These are phyloP conservation scores for Papilio gigon DNA, from an alignment of 2,888 invertebrate genomes.

Conservation along the genomic window DNA sequence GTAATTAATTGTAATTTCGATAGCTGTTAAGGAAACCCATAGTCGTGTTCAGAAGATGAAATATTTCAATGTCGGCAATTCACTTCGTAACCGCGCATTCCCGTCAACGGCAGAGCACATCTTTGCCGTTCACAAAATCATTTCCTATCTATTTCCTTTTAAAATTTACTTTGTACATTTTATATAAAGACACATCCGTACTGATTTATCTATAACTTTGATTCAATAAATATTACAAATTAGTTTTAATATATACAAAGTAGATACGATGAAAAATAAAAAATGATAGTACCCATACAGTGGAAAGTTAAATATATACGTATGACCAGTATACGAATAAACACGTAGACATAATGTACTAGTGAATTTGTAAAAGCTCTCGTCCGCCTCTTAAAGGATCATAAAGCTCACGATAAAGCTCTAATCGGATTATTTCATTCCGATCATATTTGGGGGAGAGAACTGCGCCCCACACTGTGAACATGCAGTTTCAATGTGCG, in stretches of 20 bases:
- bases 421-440: constrained; percentile 29
- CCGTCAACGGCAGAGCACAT: constrained; percentile 27
- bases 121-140: constrained; percentile 17
- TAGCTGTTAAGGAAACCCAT: not conserved
- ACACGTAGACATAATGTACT: not conserved
- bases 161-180: not conserved
- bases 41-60: not conserved
- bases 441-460: constrained; percentile 7
- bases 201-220: not conserved
- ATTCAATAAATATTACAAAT: not conserved
- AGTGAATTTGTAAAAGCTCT: constrained; percentile 15
- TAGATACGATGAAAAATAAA: too few species aligned
- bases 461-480: not conserved
- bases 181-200: not conserved
- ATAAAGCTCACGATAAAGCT: constrained; percentile 2
- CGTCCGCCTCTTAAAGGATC: constrained; percentile 13
- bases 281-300: too few species aligned
- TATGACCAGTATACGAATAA: not conserved
- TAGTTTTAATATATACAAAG: not conserved
- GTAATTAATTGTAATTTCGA: too few species aligned
- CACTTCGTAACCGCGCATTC: constrained; percentile 26
- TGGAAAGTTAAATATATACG: not conserved
- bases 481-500: constrained; percentile 10
- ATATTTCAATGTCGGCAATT: not conserved
- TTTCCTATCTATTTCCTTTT: constrained; percentile 25